Evolutionary conservation across 2,113 vertebrate genomes (phyloP), one percentile per base, ranked within the genome.

Genomic region (Corythornis cristatus): DNA sequence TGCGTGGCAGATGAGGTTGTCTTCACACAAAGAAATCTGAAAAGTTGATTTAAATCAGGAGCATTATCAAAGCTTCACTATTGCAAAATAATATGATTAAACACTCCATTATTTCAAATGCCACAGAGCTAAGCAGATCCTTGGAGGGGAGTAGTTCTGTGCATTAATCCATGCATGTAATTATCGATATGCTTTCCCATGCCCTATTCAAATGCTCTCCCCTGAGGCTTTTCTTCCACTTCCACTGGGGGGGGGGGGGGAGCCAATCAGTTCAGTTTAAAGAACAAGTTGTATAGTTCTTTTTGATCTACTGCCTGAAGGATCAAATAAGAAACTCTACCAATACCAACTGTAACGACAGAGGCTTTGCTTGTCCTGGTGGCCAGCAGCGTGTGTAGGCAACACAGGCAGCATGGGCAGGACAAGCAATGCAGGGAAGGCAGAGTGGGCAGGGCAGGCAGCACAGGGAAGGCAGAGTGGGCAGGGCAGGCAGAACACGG

Each of bases 31-130:
- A 83, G 65, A 79, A 91, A 94, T 48, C 75, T 35, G 65, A 53
- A 85, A 95, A 91, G 89, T 66, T 93, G 51, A 78, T 89, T 95
- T 91, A 91, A 93, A 95, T 96, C 96, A 93, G 79, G 25, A 81
- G 87, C 72, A 31, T 80, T 95, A 93, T 93, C 94, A 95, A 93
- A 92, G 85, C 64, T 48, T 85, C 72, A 28, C 75, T 93, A 96
- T 86, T 89, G 89, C 82, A 93, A 94, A 95, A 96, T 84, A 94
- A 89, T 83, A 71, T 78, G 93, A 95, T 96, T 92, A 95, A 96
- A 86, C 57, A 82, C 64, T 80, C 82, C 82, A 85, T 86, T 79
- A 95, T 93, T 93, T 95, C 90, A 77, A 91, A 86, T 5, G 4
- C 61, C 78, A 94, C 73, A 48, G 87, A 91, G 83, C 77, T 77